Evolutionary conservation across 1,140 invertebrate species (phyloP).

Genomic region (Brachionus rubens): DNA sequence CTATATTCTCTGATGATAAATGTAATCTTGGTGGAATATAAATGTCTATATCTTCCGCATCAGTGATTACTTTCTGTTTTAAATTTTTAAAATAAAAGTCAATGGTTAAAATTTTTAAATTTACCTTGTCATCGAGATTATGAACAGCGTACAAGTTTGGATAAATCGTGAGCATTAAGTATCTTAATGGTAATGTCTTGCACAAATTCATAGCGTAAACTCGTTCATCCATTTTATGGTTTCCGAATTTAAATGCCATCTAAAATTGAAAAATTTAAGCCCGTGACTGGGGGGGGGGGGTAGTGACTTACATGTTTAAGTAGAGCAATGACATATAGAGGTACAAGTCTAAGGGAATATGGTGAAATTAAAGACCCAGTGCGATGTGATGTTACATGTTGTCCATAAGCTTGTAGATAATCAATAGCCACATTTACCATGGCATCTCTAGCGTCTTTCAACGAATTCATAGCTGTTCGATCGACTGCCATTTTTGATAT

Average conservation of each 20-base stretch:
- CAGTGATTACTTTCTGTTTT: slow-evolving; percentile 16
- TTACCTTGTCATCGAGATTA: slow-evolving; percentile 64
- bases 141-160: slow-evolving; percentile 90
- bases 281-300: too few relatives aligned
- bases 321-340: slow-evolving; percentile 82
- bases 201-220: slow-evolving; percentile 87
- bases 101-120: too few relatives aligned
- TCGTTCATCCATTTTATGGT: slow-evolving; percentile 71
- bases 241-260: background rate
- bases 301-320: slow-evolving; percentile 79
- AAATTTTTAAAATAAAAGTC: too few relatives aligned
- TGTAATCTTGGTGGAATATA: slow-evolving; percentile 63
- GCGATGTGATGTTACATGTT: slow-evolving; percentile 65
- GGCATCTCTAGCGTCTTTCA: slow-evolving; percentile 89
- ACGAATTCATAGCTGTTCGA: slow-evolving; percentile 74
- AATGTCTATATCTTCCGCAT: background rate
- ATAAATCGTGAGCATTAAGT: slow-evolving; percentile 81
- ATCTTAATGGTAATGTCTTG: slow-evolving; percentile 78
- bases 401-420: slow-evolving; percentile 72
- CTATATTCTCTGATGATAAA: slow-evolving; percentile 70
- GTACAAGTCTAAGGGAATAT: slow-evolving; percentile 72
- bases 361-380: slow-evolving; percentile 71
- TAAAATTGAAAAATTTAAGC: background rate
- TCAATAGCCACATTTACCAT: slow-evolving; percentile 91
- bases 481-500: slow-evolving; percentile 96